phyloP scores from a whole-genome alignment of 2,888 invertebrate species.

The Trissolcus japonicus region DNA sequence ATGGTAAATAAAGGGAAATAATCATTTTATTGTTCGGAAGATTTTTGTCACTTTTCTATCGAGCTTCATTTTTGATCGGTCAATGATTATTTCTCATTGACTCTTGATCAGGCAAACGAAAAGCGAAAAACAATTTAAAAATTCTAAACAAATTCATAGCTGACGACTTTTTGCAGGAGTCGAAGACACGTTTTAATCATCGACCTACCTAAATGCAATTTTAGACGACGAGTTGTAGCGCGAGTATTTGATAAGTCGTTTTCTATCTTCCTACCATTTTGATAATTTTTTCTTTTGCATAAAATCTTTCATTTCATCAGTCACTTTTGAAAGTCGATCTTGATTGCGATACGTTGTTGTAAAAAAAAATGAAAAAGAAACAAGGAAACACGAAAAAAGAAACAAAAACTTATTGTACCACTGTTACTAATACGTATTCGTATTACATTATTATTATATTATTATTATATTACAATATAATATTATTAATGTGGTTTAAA shows the following conservation, averaged over 20 bases:
- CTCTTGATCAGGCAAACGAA: background rate
- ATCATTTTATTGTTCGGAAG: background rate
- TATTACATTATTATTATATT: conserved; percentile 28
- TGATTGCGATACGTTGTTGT: conserved; percentile 25
- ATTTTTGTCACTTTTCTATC: background rate
- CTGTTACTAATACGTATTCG: conserved; percentile 40
- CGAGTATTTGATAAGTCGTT: conserved; percentile 51
- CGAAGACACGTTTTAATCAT: conserved; percentile 35
- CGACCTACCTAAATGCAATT: conserved; percentile 44
- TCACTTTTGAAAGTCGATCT: background rate
- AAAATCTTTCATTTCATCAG: background rate
- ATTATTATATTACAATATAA: conserved; percentile 38
- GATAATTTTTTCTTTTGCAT: conserved; percentile 28
- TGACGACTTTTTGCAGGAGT: conserved; percentile 29
- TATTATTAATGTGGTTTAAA: conserved; percentile 33
- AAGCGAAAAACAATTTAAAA: conserved; percentile 25
- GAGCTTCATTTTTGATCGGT: background rate
- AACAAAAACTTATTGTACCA: conserved; percentile 24
- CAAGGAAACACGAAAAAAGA: background rate
- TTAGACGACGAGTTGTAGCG: conserved; percentile 47
- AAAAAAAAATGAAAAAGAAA: conserved; percentile 4
- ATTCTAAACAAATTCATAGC: conserved; percentile 46
- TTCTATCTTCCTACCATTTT: conserved; percentile 49
- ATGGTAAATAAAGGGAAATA: no score
- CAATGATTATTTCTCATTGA: conserved; percentile 1